Evolutionary conservation across 2,888 invertebrate genomes (phyloP).

Genomic region (Pollenia angustigena): DNA sequence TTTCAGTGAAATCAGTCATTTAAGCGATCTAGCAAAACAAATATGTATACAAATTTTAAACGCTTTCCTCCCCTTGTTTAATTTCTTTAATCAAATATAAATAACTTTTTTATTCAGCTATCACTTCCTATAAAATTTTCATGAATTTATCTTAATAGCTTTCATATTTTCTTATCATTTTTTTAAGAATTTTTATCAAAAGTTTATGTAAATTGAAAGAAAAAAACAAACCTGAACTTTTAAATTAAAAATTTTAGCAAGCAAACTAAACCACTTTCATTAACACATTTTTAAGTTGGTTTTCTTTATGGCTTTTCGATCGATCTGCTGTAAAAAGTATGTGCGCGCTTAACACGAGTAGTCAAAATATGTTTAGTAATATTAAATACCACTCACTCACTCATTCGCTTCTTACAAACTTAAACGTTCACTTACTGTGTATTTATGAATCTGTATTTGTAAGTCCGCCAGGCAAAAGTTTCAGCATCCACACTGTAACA

Average conservation of each 20-base stretch:
- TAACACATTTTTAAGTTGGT: slow-evolving; percentile 52
- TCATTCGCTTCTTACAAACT: slow-evolving; percentile 27
- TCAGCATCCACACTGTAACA: slow-evolving; percentile 35
- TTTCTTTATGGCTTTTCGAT: slow-evolving; percentile 27
- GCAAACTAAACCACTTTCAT: slow-evolving; percentile 61
- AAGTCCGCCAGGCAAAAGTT: slow-evolving; percentile 35
- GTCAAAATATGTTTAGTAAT: slow-evolving; percentile 69
- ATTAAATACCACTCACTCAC: slow-evolving; percentile 67
- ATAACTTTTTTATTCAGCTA: not conserved
- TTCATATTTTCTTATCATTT: slow-evolving; percentile 9
- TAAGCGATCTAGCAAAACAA: not conserved
- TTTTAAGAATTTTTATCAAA: slow-evolving; percentile 1
- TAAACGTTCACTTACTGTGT: not conserved
- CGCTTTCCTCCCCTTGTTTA: not conserved
- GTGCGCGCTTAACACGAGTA: slow-evolving; percentile 68
- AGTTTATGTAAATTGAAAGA: slow-evolving; percentile 38
- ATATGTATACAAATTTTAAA: not conserved
- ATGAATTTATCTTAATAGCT: slow-evolving; percentile 1
- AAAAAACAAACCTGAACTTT: slow-evolving; percentile 22
- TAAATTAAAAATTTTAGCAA: not conserved
- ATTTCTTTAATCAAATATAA: too few species aligned
- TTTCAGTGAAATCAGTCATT: too few species aligned
- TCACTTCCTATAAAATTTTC: not conserved
- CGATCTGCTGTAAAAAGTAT: not conserved
- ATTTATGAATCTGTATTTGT: not conserved